Evolutionary conservation across 2,888 invertebrate genomes (phyloP).

Genomic region (Phasia obesa): DNA sequence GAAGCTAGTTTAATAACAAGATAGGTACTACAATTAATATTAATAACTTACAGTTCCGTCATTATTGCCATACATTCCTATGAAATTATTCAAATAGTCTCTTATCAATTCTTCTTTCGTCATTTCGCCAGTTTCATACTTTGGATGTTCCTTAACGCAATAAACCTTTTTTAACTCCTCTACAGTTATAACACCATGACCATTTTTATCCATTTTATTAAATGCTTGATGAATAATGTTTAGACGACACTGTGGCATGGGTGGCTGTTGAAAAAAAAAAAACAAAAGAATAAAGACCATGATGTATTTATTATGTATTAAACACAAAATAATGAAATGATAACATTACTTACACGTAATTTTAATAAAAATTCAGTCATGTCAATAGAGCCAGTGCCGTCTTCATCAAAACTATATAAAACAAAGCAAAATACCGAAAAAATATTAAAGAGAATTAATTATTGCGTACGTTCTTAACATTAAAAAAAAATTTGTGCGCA

Average conservation of each 20-base stretch:
- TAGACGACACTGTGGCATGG: conserved; percentile 89
- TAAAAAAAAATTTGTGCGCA: too few species aligned
- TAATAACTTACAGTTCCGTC: conserved; percentile 87
- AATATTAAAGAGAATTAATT: too few species aligned
- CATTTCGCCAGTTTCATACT: conserved; percentile 93
- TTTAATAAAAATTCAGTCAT: conserved; percentile 94
- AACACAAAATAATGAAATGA: background rate
- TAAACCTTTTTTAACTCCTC: conserved; percentile 91
- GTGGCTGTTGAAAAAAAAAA: conserved; percentile 86
- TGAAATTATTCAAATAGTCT: conserved; percentile 92
- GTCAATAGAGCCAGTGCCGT: conserved; percentile 91
- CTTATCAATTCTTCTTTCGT: conserved; percentile 90
- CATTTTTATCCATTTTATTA: conserved; percentile 92
- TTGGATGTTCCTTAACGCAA: conserved; percentile 91
- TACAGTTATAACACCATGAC: conserved; percentile 90
- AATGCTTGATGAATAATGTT: conserved; percentile 91
- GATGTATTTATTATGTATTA: too few species aligned
- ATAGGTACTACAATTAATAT: background rate
- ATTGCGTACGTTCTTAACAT: too few species aligned
- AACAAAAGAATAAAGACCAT: too few species aligned
- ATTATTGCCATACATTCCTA: conserved; percentile 85
- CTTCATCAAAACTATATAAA: conserved; percentile 87
- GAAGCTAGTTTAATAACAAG: too few species aligned
- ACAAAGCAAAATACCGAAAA: too few species aligned
- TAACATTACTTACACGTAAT: conserved; percentile 87